Percentiles rank a stretch among this genome's conserved stretches.
These are phyloP conservation scores for Drosophila mayri DNA, from an alignment of 1,140 invertebrate genomes.

Conservation along the genomic window DNA sequence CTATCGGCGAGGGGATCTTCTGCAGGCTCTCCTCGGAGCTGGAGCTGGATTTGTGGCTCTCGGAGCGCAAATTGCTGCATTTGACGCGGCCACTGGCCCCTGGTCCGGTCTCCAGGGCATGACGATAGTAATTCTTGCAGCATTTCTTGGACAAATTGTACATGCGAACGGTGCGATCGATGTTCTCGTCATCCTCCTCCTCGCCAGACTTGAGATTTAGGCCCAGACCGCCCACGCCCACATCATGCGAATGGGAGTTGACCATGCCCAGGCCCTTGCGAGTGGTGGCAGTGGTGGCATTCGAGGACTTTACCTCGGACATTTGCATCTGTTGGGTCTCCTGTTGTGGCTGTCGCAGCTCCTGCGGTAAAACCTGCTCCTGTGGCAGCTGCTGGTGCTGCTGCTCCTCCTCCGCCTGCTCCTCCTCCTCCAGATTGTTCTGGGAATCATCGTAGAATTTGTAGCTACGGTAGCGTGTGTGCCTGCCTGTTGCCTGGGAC, in stretches of 20 bases:
- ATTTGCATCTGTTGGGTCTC: conserved; percentile 6
- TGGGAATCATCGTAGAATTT: conserved; percentile 75
- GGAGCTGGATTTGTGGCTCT: conserved; percentile 65
- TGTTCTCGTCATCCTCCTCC: conserved; percentile 76
- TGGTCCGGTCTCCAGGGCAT: conserved; percentile 64
- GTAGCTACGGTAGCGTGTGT: conserved; percentile 69
- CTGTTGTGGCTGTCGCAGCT: conserved; percentile 21
- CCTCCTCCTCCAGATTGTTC: conserved; percentile 73
- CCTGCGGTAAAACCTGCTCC: conserved; percentile 3
- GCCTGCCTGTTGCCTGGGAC: conserved; percentile 36
- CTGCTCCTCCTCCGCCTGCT: conserved; percentile 37
- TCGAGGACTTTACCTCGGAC: conserved; percentile 1
- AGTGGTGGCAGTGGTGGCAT: conserved; percentile 28
- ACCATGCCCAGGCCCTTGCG: conserved; percentile 58
- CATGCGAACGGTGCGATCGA: conserved; percentile 80
- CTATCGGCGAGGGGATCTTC: conserved; percentile 79
- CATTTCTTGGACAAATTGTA: conserved; percentile 83
- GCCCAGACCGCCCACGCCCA: conserved; percentile 66
- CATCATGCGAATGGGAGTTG: conserved; percentile 69
- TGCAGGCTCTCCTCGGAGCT: conserved; percentile 80
- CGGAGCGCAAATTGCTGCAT: conserved; percentile 62
- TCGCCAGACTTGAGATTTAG: conserved; percentile 62
- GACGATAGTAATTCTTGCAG: conserved; percentile 81
- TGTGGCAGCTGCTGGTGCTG: conserved; percentile 31
- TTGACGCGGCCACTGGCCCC: conserved; percentile 58